Evolutionary conservation across 2,888 invertebrate genomes (phyloP).

Genomic region (Melikaiella ostensackeni): DNA sequence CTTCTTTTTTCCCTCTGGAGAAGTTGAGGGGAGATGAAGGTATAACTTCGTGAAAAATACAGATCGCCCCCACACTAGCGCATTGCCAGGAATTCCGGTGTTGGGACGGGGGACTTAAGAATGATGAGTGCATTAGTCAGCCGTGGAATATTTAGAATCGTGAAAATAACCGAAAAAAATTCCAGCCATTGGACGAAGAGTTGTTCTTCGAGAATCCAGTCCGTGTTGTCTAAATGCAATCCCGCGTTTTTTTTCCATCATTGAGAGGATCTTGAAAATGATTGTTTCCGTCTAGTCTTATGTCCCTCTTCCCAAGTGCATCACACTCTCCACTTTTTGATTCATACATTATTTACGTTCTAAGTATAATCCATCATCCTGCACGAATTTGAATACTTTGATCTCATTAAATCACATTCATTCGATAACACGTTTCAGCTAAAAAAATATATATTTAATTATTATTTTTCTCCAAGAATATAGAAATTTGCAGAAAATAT

Average conservation of each 20-base stretch:
- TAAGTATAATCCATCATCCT: not conserved
- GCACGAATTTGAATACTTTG: not conserved
- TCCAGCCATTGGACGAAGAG: constrained; percentile 38
- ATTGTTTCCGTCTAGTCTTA: not conserved
- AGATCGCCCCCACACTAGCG: constrained; percentile 7
- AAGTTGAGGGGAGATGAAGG: constrained; percentile 24
- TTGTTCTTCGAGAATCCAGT: constrained; percentile 1
- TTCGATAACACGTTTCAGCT: no score
- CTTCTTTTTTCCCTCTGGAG: constrained; percentile 34
- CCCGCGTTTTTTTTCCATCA: not conserved
- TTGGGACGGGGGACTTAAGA: constrained; percentile 19
- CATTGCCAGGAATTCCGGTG: constrained; percentile 33
- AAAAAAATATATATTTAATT: no score
- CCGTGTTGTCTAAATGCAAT: not conserved
- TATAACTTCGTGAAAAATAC: constrained; percentile 24
- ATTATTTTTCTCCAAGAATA: no score
- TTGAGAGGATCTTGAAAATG: not conserved
- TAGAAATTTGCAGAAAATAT: no score
- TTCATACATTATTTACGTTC: not conserved
- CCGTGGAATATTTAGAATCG: constrained; percentile 54
- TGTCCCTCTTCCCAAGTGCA: not conserved
- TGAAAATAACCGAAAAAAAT: constrained; percentile 51
- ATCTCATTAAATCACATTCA: not conserved
- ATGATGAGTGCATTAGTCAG: constrained; percentile 53
- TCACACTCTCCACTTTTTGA: not conserved